These are phyloP conservation scores for Dolichotis patagonum DNA, from an alignment of 2,113 vertebrate species.

Conservation along the genomic window DNA sequence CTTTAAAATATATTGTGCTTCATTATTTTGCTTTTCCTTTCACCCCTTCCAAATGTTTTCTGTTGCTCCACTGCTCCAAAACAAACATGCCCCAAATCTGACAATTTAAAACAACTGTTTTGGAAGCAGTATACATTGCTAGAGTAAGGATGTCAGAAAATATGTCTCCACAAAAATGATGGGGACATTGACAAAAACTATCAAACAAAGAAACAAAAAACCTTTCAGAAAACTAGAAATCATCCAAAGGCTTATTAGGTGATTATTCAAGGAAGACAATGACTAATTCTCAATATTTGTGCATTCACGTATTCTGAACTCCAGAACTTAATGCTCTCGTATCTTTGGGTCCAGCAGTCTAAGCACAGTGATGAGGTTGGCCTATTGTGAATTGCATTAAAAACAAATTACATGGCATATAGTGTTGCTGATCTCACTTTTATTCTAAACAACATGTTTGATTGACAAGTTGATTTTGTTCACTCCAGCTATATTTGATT, in stretches of 20 bases:
- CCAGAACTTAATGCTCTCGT: accelerated
- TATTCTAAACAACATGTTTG: not conserved
- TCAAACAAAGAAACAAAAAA: not conserved
- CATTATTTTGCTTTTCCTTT: not conserved
- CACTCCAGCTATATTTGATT: not conserved
- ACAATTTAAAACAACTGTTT: not conserved
- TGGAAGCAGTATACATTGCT: not conserved
- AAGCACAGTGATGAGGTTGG: not conserved
- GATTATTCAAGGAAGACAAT: not conserved
- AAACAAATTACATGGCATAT: not conserved
- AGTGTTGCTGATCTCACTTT: not conserved
- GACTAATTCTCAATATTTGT: not conserved
- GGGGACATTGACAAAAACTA: not conserved
- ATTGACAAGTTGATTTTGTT: not conserved
- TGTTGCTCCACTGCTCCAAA: not conserved
- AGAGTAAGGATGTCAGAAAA: not conserved
- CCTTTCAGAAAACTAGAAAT: not conserved
- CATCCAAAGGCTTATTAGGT: not conserved
- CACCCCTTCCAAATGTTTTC: not conserved
- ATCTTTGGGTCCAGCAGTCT: not conserved
- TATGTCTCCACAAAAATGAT: not conserved
- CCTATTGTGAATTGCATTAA: not conserved
- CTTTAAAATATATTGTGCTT: not conserved
- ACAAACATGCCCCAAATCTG: not conserved
- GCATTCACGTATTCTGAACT: not conserved